These are phyloP conservation scores for Neolamprologus caudopunctatus DNA, from an alignment of 2,113 vertebrate genomes.

Conservation along the genomic window DNA sequence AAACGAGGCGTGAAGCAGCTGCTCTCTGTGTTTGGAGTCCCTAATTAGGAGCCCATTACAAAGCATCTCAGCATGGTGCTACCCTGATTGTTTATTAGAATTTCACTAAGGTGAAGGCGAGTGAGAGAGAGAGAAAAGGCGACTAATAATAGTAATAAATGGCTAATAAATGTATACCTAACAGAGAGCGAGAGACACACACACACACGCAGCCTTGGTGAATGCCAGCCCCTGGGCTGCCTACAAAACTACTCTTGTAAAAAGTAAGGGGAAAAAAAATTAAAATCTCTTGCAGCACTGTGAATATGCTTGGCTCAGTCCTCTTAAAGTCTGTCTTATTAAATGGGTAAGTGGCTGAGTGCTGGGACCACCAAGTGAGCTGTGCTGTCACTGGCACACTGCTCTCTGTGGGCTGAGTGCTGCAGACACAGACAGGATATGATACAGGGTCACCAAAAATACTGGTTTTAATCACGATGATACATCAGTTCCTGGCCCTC, in stretches of 20 bases:
- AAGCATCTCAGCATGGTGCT: slow-evolving; percentile 63
- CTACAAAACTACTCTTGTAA: slow-evolving; percentile 62
- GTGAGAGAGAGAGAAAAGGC: slow-evolving; percentile 23
- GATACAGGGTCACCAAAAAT: slow-evolving; percentile 51
- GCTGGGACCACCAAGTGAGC: slow-evolving; percentile 62
- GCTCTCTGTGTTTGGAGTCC: slow-evolving; percentile 60
- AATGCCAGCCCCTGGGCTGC: slow-evolving; percentile 57
- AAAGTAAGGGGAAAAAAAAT: slow-evolving; percentile 11
- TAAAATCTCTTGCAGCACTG: slow-evolving; percentile 18
- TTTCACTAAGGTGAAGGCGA: slow-evolving; percentile 50
- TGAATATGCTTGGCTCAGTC: slow-evolving; percentile 48
- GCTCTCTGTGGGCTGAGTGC: slow-evolving; percentile 34
- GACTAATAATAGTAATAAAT: slow-evolving; percentile 64
- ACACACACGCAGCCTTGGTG: slow-evolving; percentile 3
- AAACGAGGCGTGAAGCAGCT: slow-evolving; percentile 70
- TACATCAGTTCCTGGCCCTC: slow-evolving; percentile 27
- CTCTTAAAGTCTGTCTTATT: slow-evolving; percentile 63
- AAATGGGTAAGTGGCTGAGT: slow-evolving; percentile 64
- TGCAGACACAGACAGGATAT: slow-evolving; percentile 37
- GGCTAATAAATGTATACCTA: slow-evolving; percentile 61
- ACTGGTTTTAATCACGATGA: slow-evolving; percentile 4
- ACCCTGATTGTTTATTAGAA: slow-evolving; percentile 68
- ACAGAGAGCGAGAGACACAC: neutral
- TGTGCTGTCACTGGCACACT: slow-evolving; percentile 60
- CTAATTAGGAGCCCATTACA: slow-evolving; percentile 70